These are phyloP conservation scores for Odiellus spinosus DNA, from an alignment of 2,888 invertebrate genomes.

Conservation along the genomic window DNA sequence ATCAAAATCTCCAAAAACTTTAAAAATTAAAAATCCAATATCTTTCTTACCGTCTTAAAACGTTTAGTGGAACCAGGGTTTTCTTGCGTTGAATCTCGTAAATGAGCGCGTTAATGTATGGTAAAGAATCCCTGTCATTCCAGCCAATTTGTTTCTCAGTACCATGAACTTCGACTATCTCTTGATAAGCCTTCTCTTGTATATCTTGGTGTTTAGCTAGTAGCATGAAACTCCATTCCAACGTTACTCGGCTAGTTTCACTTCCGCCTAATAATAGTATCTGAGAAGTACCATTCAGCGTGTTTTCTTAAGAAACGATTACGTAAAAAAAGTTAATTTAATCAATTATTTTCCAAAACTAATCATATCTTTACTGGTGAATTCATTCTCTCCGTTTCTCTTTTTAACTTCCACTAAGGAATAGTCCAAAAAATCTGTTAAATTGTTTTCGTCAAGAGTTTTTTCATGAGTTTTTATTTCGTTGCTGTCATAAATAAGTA, in stretches of 20 bases:
- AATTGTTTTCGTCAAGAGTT: too few species aligned
- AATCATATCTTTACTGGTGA: neutral
- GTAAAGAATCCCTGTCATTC: constrained; percentile 48
- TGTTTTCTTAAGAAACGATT: neutral
- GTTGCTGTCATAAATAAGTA: too few species aligned
- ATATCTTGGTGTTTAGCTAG: constrained; percentile 41
- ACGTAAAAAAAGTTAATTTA: neutral
- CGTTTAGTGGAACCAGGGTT: constrained; percentile 19
- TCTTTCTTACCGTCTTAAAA: constrained; percentile 13
- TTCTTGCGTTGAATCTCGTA: constrained; percentile 62
- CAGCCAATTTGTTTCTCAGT: constrained; percentile 37
- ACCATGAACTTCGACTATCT: constrained; percentile 44
- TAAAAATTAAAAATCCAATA: too few species aligned
- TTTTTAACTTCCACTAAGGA: too few species aligned
- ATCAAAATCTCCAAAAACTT: too few species aligned
- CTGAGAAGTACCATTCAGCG: neutral
- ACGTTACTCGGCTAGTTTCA: constrained; percentile 1
- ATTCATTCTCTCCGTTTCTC: neutral
- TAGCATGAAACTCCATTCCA: constrained; percentile 35
- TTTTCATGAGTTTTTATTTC: too few species aligned
- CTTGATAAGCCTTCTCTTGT: constrained; percentile 40
- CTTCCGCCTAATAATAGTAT: constrained; percentile 5
- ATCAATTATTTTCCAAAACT: too few species aligned
- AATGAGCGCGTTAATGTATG: constrained; percentile 60
- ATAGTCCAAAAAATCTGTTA: too few species aligned